Percentiles rank a stretch among this genome's conserved stretches.
These are phyloP conservation scores for Columba janthina DNA, from an alignment of 2,113 vertebrate genomes.

Conservation along the genomic window DNA sequence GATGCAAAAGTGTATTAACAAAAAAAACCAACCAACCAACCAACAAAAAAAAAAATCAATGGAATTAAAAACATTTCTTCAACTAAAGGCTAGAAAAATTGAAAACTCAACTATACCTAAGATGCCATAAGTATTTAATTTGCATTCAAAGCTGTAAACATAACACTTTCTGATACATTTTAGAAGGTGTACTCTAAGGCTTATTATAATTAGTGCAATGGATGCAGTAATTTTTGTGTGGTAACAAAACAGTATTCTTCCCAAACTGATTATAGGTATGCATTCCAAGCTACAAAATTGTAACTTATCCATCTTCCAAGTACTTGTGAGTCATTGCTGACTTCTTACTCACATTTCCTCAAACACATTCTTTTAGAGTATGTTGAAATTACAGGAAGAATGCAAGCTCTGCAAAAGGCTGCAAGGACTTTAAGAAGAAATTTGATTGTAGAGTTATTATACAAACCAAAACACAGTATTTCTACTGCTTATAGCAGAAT, in stretches of 20 bases:
- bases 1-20: not conserved
- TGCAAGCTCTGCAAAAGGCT: conserved; percentile 71
- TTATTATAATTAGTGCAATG: not conserved
- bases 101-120: not conserved
- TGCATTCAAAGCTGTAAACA: not conserved
- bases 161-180: not conserved
- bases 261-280: conserved; percentile 46
- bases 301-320: conserved; percentile 68
- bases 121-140: not conserved
- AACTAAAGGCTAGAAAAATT: not conserved
- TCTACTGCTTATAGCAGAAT: not conserved
- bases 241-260: conserved; percentile 18
- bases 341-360: conserved; percentile 80
- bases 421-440: not conserved
- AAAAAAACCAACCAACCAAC: not conserved
- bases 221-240: conserved; percentile 32
- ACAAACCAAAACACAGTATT: not conserved
- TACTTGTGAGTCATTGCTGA: conserved; percentile 74
- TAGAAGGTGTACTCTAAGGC: not conserved
- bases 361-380: conserved; percentile 75
- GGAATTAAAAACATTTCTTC: not conserved
- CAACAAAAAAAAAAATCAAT: not conserved
- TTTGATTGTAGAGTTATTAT: not conserved
- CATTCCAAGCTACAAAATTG: conserved; percentile 48
- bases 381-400: conserved; percentile 75